phyloP scores from a whole-genome alignment of 2,113 vertebrate genomes.

The Cyanoliseus patagonus region DNA sequence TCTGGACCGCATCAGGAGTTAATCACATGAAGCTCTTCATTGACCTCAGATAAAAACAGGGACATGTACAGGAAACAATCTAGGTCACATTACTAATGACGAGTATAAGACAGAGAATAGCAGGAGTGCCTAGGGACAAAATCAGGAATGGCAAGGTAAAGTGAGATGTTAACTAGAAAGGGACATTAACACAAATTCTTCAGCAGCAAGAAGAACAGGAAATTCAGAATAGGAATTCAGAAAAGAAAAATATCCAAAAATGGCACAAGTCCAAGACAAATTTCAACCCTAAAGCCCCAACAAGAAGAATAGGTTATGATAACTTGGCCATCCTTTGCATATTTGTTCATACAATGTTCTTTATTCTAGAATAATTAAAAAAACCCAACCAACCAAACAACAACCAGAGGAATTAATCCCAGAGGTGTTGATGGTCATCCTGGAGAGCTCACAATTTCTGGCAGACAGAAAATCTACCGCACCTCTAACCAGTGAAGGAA shows the following conservation, averaged over 20 bases:
- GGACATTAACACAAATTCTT: background rate
- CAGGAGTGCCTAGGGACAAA: background rate
- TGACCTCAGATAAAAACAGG: background rate
- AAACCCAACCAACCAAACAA: background rate
- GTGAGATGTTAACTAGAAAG: background rate
- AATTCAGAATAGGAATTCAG: background rate
- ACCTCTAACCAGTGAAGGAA: background rate
- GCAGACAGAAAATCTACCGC: background rate
- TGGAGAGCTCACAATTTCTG: background rate
- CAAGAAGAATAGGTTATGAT: background rate
- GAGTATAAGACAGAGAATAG: background rate
- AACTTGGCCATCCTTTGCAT: background rate
- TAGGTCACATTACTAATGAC: background rate
- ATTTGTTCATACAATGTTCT: background rate
- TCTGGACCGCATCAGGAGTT: background rate
- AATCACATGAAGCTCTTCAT: background rate
- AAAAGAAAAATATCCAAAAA: background rate
- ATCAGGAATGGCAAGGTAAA: background rate
- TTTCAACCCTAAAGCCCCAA: background rate
- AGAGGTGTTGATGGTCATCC: background rate
- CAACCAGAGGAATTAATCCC: background rate
- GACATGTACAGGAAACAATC: background rate
- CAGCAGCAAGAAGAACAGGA: background rate
- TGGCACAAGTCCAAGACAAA: background rate
- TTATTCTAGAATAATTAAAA: background rate